phyloP scores from a whole-genome alignment of 2,797 vertebrate species.

The Sphenopsis melanotis region DNA sequence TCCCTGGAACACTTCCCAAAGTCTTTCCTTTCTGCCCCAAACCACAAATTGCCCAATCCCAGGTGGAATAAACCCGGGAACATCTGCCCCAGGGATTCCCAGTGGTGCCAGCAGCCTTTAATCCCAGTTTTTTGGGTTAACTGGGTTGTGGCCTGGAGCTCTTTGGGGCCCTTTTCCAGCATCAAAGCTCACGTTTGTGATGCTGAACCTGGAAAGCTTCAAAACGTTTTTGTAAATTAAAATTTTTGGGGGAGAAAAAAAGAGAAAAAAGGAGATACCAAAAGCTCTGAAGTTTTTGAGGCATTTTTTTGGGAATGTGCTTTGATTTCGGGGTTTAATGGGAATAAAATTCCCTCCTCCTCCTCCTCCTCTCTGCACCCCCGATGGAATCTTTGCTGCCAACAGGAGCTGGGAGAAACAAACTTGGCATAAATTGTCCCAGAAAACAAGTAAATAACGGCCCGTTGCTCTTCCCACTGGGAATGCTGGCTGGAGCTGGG shows the following conservation, averaged over 20 bases:
- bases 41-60: not conserved
- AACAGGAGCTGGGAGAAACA: not conserved
- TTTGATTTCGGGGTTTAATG: conserved; percentile 15
- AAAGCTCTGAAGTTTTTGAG: conserved; percentile 34
- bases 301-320: not conserved
- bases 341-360: not conserved
- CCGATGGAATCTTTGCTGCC: not conserved
- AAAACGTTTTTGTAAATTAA: not conserved
- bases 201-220: conserved; percentile 37
- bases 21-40: not conserved
- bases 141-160: conserved; percentile 27
- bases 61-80: not conserved
- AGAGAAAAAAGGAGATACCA: not conserved
- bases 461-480: conserved; percentile 4
- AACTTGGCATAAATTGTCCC: conserved; percentile 21
- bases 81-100: not conserved
- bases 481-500: not conserved
- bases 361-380: not conserved
- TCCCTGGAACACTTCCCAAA: not conserved
- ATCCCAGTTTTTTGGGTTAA: not conserved
- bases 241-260: not conserved
- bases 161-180: not conserved
- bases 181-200: conserved; percentile 39
- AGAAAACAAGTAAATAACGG: conserved; percentile 58
- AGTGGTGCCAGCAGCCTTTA: not conserved